These are phyloP conservation scores for Manacus vitellinus DNA, from an alignment of 2,113 vertebrate genomes.

Conservation along the genomic window DNA sequence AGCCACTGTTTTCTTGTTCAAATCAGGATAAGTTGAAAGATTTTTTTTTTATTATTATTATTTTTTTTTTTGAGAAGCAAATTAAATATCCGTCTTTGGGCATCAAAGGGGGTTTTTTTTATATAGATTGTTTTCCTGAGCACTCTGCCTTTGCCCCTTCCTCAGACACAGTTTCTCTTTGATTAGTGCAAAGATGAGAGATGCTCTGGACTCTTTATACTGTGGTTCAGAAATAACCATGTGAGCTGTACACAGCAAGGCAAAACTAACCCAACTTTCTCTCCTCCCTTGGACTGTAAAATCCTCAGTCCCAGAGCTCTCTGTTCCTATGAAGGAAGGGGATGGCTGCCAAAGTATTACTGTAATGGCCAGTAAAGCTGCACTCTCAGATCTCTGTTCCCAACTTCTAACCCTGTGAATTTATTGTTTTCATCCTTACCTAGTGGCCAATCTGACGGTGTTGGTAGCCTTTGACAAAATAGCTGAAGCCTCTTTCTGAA, in stretches of 20 bases:
- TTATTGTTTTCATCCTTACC: background rate
- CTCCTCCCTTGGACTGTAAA: background rate
- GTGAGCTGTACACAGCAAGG: constrained; percentile 26
- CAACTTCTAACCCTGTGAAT: constrained; percentile 39
- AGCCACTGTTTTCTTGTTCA: constrained; percentile 66
- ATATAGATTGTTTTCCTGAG: constrained; percentile 59
- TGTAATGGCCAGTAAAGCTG: constrained; percentile 67
- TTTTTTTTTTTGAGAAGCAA: constrained; percentile 61
- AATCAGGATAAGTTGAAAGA: constrained; percentile 69
- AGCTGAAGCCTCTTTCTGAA: constrained; percentile 46
- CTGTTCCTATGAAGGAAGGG: constrained; percentile 77
- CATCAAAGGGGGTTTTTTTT: constrained; percentile 68
- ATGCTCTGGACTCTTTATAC: constrained; percentile 23
- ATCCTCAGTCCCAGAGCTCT: constrained; percentile 26
- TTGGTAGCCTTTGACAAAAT: constrained; percentile 48
- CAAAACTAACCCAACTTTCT: constrained; percentile 12
- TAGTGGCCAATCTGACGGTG: constrained; percentile 18
- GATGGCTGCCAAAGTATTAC: constrained; percentile 67
- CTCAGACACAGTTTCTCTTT: constrained; percentile 46
- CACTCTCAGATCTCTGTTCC: constrained; percentile 38
- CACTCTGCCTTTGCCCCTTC: constrained; percentile 37
- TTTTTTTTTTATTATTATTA: background rate
- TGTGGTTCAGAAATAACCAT: constrained; percentile 26
- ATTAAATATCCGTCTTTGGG: constrained; percentile 66
- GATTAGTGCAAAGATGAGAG: constrained; percentile 30